Evolutionary conservation across 2,888 invertebrate genomes (phyloP).

Genomic region (Frankliniella intonsa): DNA sequence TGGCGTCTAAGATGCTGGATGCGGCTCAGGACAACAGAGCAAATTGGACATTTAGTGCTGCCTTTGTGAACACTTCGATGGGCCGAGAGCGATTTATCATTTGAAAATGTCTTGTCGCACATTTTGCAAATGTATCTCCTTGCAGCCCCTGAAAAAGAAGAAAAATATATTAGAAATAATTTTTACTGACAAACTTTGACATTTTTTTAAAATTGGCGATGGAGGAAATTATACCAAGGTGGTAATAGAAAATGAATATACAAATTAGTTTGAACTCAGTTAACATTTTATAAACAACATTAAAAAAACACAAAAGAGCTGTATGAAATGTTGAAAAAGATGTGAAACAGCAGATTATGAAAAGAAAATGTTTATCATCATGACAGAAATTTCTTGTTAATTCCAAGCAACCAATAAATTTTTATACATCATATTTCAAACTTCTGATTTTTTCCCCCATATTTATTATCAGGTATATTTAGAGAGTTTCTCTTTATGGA

Average conservation of each 20-base stretch:
- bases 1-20: constrained; percentile 32
- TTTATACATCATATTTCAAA: background rate
- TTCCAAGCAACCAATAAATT: background rate
- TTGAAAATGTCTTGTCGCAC: constrained; percentile 36
- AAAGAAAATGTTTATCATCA: background rate
- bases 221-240: background rate
- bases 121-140: constrained; percentile 34
- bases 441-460: too few relatives aligned
- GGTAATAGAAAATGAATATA: background rate
- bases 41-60: constrained; percentile 35
- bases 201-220: background rate
- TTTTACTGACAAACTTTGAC: background rate
- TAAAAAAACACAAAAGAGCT: background rate
- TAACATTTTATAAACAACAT: background rate
- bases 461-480: too few relatives aligned
- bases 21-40: constrained; percentile 34
- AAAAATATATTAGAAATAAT: background rate
- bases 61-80: constrained; percentile 36
- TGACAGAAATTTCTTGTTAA: background rate
- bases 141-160: background rate
- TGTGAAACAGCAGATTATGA: background rate
- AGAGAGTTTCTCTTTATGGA: constrained; percentile 28
- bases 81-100: constrained; percentile 35
- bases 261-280: background rate
- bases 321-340: background rate